A percentile compares a stretch with the other conserved stretches of the same genome.
phyloP scores from a whole-genome alignment of 1,140 invertebrate species.

The Oryzaephilus surinamensis region DNA sequence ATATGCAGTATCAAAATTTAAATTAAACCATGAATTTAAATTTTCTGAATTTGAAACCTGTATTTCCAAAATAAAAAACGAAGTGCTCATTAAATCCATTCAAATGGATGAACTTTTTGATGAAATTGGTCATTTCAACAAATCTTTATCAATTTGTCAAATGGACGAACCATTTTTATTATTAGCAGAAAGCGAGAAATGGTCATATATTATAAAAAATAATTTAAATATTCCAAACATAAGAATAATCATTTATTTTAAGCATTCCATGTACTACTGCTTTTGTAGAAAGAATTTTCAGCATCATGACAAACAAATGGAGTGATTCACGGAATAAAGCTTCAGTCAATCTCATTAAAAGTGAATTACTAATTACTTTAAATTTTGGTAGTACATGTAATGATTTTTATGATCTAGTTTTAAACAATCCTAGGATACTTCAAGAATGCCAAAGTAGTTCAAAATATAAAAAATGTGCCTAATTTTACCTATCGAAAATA shows the following conservation, averaged over 20 bases:
- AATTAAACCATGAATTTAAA: neutral
- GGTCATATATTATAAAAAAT: neutral
- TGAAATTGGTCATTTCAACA: too few relatives aligned
- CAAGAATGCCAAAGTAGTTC: too few relatives aligned
- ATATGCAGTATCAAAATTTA: slow-evolving; percentile 1
- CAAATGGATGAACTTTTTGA: slow-evolving; percentile 3
- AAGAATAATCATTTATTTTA: neutral
- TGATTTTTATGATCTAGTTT: too few relatives aligned
- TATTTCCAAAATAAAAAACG: neutral
- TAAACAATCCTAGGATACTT: too few relatives aligned
- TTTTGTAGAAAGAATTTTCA: slow-evolving; percentile 1
- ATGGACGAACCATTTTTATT: neutral
- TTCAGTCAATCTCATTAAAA: neutral
- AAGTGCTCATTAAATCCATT: neutral
- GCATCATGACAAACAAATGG: slow-evolving; percentile 3
- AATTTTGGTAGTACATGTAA: neutral
- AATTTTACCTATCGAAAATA: too few relatives aligned
- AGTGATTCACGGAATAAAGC: neutral
- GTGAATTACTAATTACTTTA: slow-evolving; percentile 9
- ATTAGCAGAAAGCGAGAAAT: neutral
- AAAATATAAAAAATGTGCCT: too few relatives aligned
- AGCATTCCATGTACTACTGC: neutral
- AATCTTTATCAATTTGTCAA: too few relatives aligned
- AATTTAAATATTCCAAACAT: neutral
- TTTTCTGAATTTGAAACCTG: neutral